Conservation (phyloP, 92 coral and sea anemone species). For the Isaurus tuberculatus region DNA sequence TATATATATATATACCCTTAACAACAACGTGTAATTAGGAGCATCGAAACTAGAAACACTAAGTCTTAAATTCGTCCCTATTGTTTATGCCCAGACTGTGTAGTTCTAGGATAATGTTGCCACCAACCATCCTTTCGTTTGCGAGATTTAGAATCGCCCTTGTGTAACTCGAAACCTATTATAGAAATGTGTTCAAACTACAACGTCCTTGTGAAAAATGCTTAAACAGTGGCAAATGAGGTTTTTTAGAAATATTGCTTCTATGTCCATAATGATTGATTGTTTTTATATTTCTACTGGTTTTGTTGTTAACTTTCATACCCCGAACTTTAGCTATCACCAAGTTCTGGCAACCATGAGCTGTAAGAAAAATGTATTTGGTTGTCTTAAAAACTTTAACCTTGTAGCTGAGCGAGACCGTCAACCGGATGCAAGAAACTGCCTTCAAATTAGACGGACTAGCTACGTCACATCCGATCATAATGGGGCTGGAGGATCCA, state of each 20-base stretch:
- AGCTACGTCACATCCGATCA: conserved; percentile 81
- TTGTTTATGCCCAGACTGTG: too few species aligned
- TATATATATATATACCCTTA: neutral
- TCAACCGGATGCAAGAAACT: conserved; percentile 53
- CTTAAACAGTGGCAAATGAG: neutral
- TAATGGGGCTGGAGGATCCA: conserved; percentile 72
- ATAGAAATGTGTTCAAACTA: neutral
- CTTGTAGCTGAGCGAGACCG: conserved; percentile 69
- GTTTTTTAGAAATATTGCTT: neutral
- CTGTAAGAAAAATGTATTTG: too few species aligned
- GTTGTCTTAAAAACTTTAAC: neutral
- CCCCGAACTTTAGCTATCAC: too few species aligned
- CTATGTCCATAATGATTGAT: neutral
- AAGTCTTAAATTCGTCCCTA: neutral
- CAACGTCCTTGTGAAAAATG: neutral
- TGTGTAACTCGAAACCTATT: neutral
- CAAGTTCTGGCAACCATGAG: too few species aligned
- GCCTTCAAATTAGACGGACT: conserved; percentile 80
- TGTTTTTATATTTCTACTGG: too few species aligned
- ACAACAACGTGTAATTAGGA: neutral
- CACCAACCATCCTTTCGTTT: neutral
- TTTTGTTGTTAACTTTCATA: too few species aligned
- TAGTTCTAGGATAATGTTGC: too few species aligned
- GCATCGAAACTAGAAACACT: neutral
- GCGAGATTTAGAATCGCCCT: neutral